phyloP scores from a whole-genome alignment of 2,888 invertebrate species.

The Noctua fimbriata region DNA sequence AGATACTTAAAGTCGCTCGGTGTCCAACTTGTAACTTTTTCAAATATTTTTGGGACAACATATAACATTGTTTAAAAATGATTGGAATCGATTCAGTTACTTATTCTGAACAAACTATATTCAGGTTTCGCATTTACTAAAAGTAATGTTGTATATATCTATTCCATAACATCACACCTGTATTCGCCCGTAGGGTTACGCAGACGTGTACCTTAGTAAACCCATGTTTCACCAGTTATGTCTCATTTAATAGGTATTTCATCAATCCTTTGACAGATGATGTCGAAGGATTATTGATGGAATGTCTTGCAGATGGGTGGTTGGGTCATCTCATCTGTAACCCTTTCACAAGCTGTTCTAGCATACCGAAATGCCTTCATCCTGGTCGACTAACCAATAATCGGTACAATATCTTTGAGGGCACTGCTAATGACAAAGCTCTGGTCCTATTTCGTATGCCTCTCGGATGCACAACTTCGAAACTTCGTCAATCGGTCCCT shows the following conservation, averaged over 20 bases:
- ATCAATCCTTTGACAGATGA: not conserved
- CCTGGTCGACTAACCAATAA: slow-evolving; percentile 6
- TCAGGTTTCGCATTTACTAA: too few species aligned
- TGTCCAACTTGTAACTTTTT: too few species aligned
- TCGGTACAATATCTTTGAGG: not conserved
- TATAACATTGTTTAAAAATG: too few species aligned
- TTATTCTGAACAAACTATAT: too few species aligned
- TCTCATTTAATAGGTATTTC: not conserved
- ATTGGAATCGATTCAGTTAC: too few species aligned
- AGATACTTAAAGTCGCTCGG: too few species aligned
- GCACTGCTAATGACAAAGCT: not conserved
- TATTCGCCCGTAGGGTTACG: not conserved
- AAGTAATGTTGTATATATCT: too few species aligned
- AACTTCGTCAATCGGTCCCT: slow-evolving; percentile 18
- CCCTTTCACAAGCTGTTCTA: not conserved
- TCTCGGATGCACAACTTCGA: slow-evolving; percentile 24
- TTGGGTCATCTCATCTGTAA: not conserved
- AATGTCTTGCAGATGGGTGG: not conserved
- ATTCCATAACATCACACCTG: too few species aligned
- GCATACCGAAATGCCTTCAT: not conserved
- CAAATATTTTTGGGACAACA: too few species aligned
- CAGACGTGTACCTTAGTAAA: not conserved
- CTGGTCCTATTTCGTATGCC: slow-evolving; percentile 29
- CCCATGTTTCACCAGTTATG: not conserved
- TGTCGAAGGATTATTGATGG: not conserved